phyloP scores from a whole-genome alignment of 2,113 vertebrate species.

The Ciconia stormi region DNA sequence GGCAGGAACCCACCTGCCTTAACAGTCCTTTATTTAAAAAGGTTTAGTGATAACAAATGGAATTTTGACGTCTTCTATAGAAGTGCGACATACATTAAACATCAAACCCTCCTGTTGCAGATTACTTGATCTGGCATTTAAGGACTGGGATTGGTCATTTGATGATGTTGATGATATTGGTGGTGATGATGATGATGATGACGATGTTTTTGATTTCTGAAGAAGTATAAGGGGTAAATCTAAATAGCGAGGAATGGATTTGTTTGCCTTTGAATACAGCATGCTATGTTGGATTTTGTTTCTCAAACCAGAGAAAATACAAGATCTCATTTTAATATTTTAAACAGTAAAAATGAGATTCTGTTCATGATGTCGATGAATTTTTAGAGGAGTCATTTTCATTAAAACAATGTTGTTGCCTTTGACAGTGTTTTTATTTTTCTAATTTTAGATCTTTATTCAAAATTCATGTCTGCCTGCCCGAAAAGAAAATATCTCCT shows the following conservation, averaged over 20 bases:
- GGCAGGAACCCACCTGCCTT: neutral
- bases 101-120: conserved; percentile 86
- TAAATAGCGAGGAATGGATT: conserved; percentile 63
- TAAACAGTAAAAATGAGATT: conserved; percentile 61
- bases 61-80: neutral
- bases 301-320: conserved; percentile 35
- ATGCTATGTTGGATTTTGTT: conserved; percentile 72
- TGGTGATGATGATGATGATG: conserved; percentile 87
- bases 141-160: conserved; percentile 95
- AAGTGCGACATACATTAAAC: conserved; percentile 52
- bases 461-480: conserved; percentile 60
- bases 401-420: neutral
- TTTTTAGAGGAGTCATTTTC: neutral
- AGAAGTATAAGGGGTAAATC: conserved; percentile 82
- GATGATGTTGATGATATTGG: conserved; percentile 92
- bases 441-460: conserved; percentile 8
- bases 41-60: neutral
- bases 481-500: neutral
- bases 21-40: neutral
- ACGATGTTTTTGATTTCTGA: conserved; percentile 95
- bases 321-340: conserved; percentile 61
- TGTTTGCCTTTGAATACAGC: conserved; percentile 70
- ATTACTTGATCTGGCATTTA: conserved; percentile 89
- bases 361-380: neutral
- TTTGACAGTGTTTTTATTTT: neutral